Evolutionary conservation across 2,888 invertebrate genomes (phyloP).

Genomic region (Magallana nippona): DNA sequence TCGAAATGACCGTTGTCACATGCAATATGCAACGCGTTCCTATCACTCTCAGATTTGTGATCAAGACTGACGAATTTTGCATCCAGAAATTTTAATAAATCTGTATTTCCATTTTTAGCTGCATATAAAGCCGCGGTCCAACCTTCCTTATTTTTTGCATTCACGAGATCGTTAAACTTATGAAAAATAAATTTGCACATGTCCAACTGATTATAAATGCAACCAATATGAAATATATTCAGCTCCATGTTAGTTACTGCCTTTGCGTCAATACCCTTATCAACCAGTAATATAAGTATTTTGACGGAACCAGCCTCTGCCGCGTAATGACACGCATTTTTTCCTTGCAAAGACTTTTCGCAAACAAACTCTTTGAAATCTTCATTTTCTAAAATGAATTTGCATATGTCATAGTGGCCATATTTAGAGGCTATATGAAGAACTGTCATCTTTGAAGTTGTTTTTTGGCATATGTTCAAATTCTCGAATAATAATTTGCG

Average conservation of each 20-base stretch:
- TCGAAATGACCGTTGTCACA: background rate
- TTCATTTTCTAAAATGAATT: background rate
- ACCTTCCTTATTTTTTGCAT: background rate
- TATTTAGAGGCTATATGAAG: background rate
- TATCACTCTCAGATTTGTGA: background rate
- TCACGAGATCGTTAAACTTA: background rate
- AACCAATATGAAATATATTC: constrained; percentile 3
- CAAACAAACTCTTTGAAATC: background rate
- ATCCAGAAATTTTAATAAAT: background rate
- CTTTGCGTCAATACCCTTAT: background rate
- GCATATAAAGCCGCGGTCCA: background rate
- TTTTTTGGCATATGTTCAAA: background rate
- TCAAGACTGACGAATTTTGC: background rate
- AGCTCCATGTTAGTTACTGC: background rate
- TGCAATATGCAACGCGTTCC: background rate
- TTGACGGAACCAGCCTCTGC: background rate
- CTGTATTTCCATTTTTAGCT: background rate
- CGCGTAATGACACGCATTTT: constrained; percentile 15
- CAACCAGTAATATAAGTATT: background rate
- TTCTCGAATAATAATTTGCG: background rate
- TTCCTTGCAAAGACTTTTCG: background rate
- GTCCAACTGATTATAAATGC: background rate
- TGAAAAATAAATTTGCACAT: background rate
- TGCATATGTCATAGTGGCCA: background rate
- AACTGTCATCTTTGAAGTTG: background rate